These are phyloP conservation scores for Conchocele bisecta DNA, from an alignment of 2,888 invertebrate genomes.

Conservation along the genomic window DNA sequence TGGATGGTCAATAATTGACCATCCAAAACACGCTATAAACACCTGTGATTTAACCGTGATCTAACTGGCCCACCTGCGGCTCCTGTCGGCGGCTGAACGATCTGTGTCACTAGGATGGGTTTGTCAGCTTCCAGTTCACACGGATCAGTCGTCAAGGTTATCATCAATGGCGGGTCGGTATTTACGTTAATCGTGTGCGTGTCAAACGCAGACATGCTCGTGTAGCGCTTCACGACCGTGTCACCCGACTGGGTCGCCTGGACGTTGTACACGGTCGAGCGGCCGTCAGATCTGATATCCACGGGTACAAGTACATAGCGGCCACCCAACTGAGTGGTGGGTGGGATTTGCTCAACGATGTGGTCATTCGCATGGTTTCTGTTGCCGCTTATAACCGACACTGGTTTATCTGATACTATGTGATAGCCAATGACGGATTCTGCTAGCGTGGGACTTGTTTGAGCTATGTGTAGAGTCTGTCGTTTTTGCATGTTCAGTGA, in stretches of 20 bases:
- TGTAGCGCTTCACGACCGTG: conserved; percentile 30
- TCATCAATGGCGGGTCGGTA: conserved; percentile 20
- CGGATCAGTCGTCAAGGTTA: conserved; percentile 7
- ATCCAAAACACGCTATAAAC: too few species aligned
- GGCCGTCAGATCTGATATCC: background rate
- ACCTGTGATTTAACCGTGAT: too few species aligned
- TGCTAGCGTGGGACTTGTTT: background rate
- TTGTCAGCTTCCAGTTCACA: conserved; percentile 39
- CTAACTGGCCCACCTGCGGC: background rate
- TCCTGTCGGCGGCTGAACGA: conserved; percentile 2
- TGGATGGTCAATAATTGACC: too few species aligned
- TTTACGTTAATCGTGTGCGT: conserved; percentile 5
- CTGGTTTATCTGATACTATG: conserved; percentile 20
- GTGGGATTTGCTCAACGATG: conserved; percentile 26
- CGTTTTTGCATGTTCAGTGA: conserved; percentile 26
- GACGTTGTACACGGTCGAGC: conserved; percentile 34
- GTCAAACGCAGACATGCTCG: background rate
- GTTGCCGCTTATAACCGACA: conserved; percentile 42
- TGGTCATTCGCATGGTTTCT: conserved; percentile 13
- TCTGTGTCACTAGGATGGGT: conserved; percentile 32
- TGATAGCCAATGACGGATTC: conserved; percentile 35
- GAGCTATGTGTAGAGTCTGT: conserved; percentile 30
- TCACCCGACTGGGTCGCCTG: conserved; percentile 22
- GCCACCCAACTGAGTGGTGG: conserved; percentile 9
- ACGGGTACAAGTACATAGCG: conserved; percentile 40